Percentiles rank a stretch among this genome's conserved stretches.
Evolutionary conservation across 2,888 invertebrate genomes (phyloP).

Genomic region (Dynastes maya): DNA sequence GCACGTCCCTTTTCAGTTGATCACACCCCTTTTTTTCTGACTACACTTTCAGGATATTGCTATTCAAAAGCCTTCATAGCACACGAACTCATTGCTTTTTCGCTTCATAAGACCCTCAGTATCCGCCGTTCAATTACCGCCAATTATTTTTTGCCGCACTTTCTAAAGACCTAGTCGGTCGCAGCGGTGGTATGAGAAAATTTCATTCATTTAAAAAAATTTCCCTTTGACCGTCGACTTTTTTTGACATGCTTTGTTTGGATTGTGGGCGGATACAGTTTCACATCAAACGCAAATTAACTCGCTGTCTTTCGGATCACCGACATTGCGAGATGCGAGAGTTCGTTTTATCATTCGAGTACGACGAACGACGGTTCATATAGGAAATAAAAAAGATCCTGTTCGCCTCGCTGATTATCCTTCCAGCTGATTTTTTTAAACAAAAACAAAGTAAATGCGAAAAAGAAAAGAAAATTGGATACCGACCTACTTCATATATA

Average conservation of each 20-base stretch:
- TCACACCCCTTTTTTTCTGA: no score
- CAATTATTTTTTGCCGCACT: background rate
- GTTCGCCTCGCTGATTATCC: background rate
- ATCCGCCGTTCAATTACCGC: background rate
- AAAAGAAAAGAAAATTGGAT: background rate
- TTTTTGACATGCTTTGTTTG: conserved; percentile 7
- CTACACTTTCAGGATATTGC: no score
- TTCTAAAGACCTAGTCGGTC: background rate
- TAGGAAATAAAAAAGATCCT: background rate
- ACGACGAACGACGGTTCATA: background rate
- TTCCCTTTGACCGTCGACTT: background rate
- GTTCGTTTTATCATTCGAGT: background rate
- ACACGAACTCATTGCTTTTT: no score
- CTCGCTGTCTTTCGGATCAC: conserved; percentile 6
- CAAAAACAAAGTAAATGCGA: background rate
- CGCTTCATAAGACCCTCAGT: background rate
- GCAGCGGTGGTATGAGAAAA: background rate
- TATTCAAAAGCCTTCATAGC: no score
- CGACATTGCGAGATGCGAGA: background rate
- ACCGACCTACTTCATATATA: background rate
- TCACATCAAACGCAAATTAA: conserved; percentile 10
- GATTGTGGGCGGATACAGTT: background rate
- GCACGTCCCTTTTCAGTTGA: no score
- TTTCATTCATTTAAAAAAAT: background rate
- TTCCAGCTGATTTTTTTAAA: background rate